Conservation (phyloP, 2,797 vertebrate species). For the Bufotes viridis region DNA sequence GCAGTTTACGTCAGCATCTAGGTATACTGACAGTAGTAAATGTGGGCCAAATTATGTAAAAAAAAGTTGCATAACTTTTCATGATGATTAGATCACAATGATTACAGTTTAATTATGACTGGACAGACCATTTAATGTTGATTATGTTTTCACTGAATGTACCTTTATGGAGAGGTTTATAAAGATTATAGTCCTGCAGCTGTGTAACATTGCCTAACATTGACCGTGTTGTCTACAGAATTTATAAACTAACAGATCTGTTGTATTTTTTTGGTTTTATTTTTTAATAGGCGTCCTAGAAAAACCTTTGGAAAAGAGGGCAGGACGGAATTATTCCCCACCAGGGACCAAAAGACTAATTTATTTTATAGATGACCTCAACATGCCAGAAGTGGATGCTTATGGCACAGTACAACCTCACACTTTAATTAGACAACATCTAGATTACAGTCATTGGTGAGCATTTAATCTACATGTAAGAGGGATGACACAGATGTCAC, state of each 20-base stretch:
- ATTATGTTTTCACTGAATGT: too few species aligned
- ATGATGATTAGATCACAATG: too few species aligned
- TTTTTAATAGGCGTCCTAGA: constrained; percentile 76
- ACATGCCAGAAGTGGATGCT: constrained; percentile 82
- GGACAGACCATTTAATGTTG: too few species aligned
- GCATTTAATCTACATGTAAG: constrained; percentile 32
- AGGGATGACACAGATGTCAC: too few species aligned
- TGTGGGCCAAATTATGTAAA: too few species aligned
- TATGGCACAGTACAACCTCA: constrained; percentile 82
- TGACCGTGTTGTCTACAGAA: not conserved
- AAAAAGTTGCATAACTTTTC: too few species aligned
- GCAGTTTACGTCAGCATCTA: too few species aligned
- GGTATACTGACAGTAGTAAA: too few species aligned
- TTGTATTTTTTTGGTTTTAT: not conserved
- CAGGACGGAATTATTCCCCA: constrained; percentile 79
- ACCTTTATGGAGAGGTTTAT: too few species aligned
- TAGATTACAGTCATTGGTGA: constrained; percentile 81
- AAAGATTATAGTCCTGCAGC: too few species aligned
- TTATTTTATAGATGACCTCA: constrained; percentile 83
- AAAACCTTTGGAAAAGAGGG: constrained; percentile 84
- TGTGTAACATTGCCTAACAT: too few species aligned
- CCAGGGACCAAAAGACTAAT: constrained; percentile 80
- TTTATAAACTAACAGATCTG: not conserved
- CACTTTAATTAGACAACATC: constrained; percentile 80
- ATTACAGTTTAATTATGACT: too few species aligned